A percentile compares a stretch with the other conserved stretches of the same genome.
Conservation (phyloP, 2,797 vertebrate genomes). For the Fistularia commersonii region DNA sequence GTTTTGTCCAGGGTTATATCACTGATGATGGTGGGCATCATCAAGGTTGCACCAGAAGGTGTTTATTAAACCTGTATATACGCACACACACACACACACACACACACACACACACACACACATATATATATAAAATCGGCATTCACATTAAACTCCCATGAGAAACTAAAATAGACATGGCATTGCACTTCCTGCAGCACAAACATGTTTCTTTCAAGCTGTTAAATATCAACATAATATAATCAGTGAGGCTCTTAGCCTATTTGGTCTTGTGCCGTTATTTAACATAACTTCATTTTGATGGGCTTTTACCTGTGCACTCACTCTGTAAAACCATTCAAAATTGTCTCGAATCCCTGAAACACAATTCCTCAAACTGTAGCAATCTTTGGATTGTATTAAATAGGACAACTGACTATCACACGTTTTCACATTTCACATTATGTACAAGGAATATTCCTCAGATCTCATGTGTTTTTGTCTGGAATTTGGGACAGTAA, state of each 20-base stretch:
- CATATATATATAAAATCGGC: neutral
- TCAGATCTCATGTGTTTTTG: neutral
- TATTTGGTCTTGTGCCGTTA: neutral
- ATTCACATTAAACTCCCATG: no score
- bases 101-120: no score
- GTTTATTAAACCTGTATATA: no score
- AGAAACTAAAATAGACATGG: neutral
- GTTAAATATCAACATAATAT: conserved; percentile 16
- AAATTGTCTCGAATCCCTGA: neutral
- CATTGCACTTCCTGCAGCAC: neutral
- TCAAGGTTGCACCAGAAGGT: no score
- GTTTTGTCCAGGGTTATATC: no score
- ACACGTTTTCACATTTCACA: conserved; percentile 17
- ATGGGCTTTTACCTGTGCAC: conserved; percentile 15
- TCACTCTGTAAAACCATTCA: conserved; percentile 17
- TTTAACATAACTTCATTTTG: conserved; percentile 24
- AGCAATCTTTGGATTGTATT: conserved; percentile 3
- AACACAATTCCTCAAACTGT: conserved; percentile 19
- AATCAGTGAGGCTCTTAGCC: conserved; percentile 5
- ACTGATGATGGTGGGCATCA: no score
- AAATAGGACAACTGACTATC: conserved; percentile 8
- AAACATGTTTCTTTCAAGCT: conserved; percentile 4
- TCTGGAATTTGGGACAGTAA: conserved; percentile 19
- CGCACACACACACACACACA: no score
- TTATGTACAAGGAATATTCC: neutral